Evolutionary conservation across 2,797 vertebrate species (phyloP).

Genomic region (Tapirus indicus): DNA sequence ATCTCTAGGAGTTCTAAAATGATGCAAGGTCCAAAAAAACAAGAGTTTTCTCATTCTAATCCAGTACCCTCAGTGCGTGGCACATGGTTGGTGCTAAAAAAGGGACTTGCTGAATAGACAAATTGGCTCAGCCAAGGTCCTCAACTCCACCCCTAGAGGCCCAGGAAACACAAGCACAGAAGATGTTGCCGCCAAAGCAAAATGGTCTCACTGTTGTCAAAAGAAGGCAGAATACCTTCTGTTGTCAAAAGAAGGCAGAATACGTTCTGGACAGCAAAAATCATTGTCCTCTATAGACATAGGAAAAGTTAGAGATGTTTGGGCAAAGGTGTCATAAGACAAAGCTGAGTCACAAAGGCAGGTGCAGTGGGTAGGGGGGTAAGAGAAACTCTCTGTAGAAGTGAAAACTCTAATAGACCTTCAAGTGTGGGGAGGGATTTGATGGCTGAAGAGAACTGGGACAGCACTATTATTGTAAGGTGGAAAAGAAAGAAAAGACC

Average conservation of each 20-base stretch:
- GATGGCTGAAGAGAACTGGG: not conserved
- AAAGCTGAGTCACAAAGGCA: not conserved
- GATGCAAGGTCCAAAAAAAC: not conserved
- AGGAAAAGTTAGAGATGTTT: not conserved
- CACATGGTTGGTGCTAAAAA: not conserved
- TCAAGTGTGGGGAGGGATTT: not conserved
- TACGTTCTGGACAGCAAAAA: not conserved
- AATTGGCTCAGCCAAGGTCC: not conserved
- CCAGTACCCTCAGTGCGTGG: too few relatives aligned
- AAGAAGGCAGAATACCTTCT: not conserved
- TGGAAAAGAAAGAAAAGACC: not conserved
- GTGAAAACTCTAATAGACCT: not conserved
- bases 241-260: not conserved
- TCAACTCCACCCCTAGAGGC: not conserved
- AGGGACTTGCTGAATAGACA: not conserved
- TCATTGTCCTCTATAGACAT: not conserved
- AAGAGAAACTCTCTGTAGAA: rapidly evolving
- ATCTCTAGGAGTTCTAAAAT: not conserved
- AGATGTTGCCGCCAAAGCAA: not conserved
- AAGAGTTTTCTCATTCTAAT: not conserved
- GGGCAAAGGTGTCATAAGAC: not conserved
- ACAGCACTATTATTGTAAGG: not conserved
- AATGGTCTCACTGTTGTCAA: not conserved
- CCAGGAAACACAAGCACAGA: not conserved
- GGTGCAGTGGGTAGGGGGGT: too few relatives aligned